A percentile compares a stretch with the other conserved stretches of the same genome.
phyloP scores from a whole-genome alignment of 2,113 vertebrate species.

The Cebus imitator region DNA sequence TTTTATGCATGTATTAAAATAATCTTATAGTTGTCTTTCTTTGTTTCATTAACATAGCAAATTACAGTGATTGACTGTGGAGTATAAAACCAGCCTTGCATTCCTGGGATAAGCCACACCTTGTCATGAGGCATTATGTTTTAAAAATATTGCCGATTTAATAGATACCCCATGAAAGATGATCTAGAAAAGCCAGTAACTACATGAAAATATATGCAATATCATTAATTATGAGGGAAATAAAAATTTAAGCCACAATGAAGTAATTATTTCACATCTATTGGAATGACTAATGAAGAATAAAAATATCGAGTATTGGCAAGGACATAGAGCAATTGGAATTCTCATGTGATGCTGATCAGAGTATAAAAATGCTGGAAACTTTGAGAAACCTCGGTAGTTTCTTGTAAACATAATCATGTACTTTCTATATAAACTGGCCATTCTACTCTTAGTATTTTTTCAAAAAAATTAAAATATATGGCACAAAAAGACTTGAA shows the following conservation, averaged over 20 bases:
- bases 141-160: neutral
- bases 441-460: neutral
- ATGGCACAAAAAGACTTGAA: neutral
- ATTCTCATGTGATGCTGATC: neutral
- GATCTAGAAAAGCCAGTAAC: neutral
- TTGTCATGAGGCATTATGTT: neutral
- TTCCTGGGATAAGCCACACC: neutral
- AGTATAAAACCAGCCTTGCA: neutral
- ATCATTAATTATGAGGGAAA: neutral
- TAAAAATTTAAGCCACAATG: neutral
- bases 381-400: neutral
- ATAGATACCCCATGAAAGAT: neutral
- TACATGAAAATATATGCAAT: neutral
- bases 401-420: neutral
- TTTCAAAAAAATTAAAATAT: neutral
- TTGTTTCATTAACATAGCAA: neutral
- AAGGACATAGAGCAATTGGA: neutral
- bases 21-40: neutral
- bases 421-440: neutral
- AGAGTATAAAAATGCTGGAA: neutral
- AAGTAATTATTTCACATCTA: neutral
- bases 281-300: neutral
- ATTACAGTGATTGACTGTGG: neutral
- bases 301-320: neutral
- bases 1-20: neutral